Evolutionary conservation across 1,140 invertebrate genomes (phyloP).

Genomic region (Tetramorium simillimum): DNA sequence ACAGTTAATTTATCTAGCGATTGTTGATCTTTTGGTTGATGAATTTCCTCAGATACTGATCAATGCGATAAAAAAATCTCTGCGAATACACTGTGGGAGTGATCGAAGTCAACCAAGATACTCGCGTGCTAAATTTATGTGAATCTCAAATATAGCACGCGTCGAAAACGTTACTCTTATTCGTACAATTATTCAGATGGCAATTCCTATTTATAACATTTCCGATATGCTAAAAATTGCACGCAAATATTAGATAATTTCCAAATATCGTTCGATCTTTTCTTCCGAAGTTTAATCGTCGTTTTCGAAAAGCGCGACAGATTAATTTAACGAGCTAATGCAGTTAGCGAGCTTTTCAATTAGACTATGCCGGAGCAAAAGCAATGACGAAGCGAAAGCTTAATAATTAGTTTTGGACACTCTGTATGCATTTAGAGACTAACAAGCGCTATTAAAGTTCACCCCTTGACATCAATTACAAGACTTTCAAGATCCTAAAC

Average conservation of each 20-base stretch:
- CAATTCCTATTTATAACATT: conserved; percentile 25
- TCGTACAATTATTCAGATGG: conserved; percentile 15
- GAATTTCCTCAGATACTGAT: background rate
- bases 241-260: background rate
- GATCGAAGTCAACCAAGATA: conserved; percentile 3
- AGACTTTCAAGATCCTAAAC: background rate
- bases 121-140: conserved; percentile 5
- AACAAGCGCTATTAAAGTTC: conserved; percentile 36
- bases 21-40: background rate
- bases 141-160: background rate
- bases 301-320: background rate
- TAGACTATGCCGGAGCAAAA: background rate
- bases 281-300: conserved; percentile 5
- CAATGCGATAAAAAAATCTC: background rate
- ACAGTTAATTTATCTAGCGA: background rate
- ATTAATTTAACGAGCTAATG: conserved; percentile 21
- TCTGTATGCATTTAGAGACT: background rate
- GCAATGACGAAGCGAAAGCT: conserved; percentile 17
- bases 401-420: conserved; percentile 28
- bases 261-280: background rate
- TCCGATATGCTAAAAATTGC: background rate
- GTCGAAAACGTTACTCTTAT: conserved; percentile 30
- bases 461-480: background rate
- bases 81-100: background rate
- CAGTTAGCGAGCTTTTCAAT: background rate